Conservation (phyloP, 2,113 vertebrate species). For the Trogon melanurus region DNA sequence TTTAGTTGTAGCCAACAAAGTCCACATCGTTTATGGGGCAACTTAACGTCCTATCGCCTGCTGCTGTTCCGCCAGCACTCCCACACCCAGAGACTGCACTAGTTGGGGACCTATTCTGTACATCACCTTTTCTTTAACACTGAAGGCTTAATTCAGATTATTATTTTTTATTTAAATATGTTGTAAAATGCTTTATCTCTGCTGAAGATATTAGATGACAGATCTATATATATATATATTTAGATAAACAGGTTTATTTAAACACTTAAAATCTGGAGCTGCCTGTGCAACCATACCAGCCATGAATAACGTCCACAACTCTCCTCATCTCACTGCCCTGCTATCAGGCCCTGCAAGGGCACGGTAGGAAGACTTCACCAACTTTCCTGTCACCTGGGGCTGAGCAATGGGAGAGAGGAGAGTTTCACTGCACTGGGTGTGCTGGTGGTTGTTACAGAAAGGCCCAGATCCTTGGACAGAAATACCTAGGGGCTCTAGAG, state of each 20-base stretch:
- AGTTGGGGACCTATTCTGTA: constrained; percentile 15
- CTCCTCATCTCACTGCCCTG: background rate
- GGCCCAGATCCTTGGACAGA: background rate
- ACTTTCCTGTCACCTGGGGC: background rate
- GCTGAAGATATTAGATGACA: constrained; percentile 47
- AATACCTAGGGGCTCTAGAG: background rate
- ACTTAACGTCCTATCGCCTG: background rate
- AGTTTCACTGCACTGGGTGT: constrained; percentile 5
- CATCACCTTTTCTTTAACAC: constrained; percentile 40
- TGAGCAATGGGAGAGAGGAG: background rate
- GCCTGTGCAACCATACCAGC: constrained; percentile 43
- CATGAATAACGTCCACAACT: background rate
- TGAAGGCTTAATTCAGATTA: constrained; percentile 35
- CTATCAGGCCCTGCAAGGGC: background rate
- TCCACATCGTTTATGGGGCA: background rate
- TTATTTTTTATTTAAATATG: constrained; percentile 58
- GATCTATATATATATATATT: constrained; percentile 45
- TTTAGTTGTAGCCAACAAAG: constrained; percentile 21
- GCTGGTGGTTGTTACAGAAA: constrained; percentile 44
- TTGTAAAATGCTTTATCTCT: constrained; percentile 57
- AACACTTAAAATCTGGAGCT: constrained; percentile 37
- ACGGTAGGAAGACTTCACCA: background rate
- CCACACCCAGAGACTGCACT: constrained; percentile 31
- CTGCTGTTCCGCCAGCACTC: constrained; percentile 27
- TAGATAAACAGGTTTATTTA: constrained; percentile 66